A percentile compares a stretch with the other conserved stretches of the same genome.
Conservation (phyloP, 2,888 invertebrate genomes). For the Sussaba pulchella region DNA sequence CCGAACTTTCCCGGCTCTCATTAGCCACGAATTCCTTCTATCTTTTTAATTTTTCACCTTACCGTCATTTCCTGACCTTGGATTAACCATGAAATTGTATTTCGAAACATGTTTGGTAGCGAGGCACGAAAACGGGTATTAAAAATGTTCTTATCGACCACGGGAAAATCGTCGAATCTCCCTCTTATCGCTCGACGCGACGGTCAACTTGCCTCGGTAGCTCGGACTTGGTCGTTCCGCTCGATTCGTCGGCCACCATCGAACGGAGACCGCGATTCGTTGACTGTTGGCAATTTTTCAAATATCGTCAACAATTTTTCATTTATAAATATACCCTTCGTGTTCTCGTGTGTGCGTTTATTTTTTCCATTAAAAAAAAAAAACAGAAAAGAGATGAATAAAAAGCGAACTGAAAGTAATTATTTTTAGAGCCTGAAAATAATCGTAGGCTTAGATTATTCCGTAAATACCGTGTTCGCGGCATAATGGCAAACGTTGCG, state of each 20-base stretch:
- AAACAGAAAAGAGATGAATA: too few relatives aligned
- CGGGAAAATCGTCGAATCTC: constrained; percentile 44
- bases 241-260: background rate
- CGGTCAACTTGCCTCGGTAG: background rate
- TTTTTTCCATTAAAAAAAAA: too few relatives aligned
- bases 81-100: constrained; percentile 17
- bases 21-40: background rate
- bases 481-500: background rate
- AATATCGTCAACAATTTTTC: background rate
- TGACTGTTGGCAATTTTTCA: too few relatives aligned
- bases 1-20: background rate
- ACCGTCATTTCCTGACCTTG: background rate
- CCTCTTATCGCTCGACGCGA: constrained; percentile 51
- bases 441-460: too few relatives aligned
- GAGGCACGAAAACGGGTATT: constrained; percentile 36
- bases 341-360: too few relatives aligned
- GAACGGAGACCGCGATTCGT: too few relatives aligned
- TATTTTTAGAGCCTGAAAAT: too few relatives aligned
- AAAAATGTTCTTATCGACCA: constrained; percentile 52
- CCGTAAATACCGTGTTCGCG: too few relatives aligned
- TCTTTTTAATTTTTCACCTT: background rate
- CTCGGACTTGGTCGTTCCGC: background rate
- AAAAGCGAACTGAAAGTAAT: too few relatives aligned
- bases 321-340: too few relatives aligned
- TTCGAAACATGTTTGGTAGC: constrained; percentile 9